phyloP scores from a whole-genome alignment of 2,888 invertebrate genomes.

The Leptinotarsa juncta region DNA sequence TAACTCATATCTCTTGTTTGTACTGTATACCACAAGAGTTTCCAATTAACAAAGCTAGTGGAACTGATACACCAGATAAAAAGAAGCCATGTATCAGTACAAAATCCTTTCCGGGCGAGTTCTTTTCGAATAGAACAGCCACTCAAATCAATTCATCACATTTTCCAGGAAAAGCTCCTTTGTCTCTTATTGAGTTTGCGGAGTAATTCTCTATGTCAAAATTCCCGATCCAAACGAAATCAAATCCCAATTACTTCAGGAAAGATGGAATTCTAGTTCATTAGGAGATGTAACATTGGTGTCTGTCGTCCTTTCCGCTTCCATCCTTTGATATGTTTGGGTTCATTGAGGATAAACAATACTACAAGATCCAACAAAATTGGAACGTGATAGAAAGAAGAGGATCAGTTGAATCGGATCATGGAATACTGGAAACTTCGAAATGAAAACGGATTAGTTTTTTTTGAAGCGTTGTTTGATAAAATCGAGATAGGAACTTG shows the following conservation, averaged over 20 bases:
- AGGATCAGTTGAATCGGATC: neutral
- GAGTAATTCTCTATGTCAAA: conserved; percentile 32
- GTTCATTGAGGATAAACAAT: conserved; percentile 22
- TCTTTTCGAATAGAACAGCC: neutral
- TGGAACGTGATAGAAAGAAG: conserved; percentile 2
- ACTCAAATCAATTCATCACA: conserved; percentile 22
- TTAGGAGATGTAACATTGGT: conserved; percentile 13
- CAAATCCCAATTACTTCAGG: conserved; percentile 28
- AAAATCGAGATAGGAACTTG: too few relatives aligned
- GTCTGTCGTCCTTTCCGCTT: conserved; percentile 15
- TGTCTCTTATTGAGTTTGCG: conserved; percentile 24
- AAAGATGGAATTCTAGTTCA: conserved; percentile 19
- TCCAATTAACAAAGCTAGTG: too few relatives aligned
- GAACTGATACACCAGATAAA: too few relatives aligned
- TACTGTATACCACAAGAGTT: too few relatives aligned
- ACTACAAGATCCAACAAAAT: neutral
- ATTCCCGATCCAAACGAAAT: conserved; percentile 30
- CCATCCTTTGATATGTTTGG: conserved; percentile 24
- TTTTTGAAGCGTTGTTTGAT: too few relatives aligned
- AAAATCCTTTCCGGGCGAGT: neutral
- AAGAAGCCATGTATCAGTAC: neutral
- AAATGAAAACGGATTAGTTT: neutral
- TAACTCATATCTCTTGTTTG: too few relatives aligned
- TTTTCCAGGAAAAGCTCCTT: neutral
- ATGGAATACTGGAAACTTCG: neutral